Conservation (phyloP, 2,113 vertebrate genomes). For the Zosterops hypoxanthus region DNA sequence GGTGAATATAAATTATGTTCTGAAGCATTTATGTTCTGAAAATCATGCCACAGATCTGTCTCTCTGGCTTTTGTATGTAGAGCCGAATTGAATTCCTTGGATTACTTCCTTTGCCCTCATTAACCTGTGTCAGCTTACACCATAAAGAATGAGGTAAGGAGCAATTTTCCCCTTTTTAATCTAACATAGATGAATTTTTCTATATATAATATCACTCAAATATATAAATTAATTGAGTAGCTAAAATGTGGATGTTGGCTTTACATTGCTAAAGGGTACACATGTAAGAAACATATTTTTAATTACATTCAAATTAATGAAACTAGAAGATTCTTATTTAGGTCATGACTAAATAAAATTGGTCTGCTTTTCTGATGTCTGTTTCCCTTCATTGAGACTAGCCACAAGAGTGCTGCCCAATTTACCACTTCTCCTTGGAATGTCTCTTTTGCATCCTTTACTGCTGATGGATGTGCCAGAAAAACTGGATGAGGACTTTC, state of each 20-base stretch:
- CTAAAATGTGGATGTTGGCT: background rate
- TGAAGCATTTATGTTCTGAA: background rate
- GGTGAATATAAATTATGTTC: background rate
- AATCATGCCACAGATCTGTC: background rate
- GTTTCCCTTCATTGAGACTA: background rate
- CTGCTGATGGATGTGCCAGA: background rate
- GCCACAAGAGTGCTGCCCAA: background rate
- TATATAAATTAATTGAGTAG: background rate
- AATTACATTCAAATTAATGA: background rate
- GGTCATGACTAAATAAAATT: background rate
- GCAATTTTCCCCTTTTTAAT: background rate
- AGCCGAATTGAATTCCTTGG: background rate
- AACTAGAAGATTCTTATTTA: background rate
- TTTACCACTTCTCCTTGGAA: background rate
- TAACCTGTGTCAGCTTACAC: background rate
- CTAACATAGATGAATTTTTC: background rate
- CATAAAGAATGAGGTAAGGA: background rate
- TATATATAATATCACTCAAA: background rate
- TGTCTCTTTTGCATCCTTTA: conserved; percentile 22
- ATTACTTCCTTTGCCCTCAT: background rate
- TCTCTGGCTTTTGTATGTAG: background rate
- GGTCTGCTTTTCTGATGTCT: background rate
- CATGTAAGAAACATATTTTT: background rate
- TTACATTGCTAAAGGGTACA: background rate
- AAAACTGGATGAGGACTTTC: background rate